phyloP scores from a whole-genome alignment of 1,140 invertebrate species.

The Panulirus ornatus region DNA sequence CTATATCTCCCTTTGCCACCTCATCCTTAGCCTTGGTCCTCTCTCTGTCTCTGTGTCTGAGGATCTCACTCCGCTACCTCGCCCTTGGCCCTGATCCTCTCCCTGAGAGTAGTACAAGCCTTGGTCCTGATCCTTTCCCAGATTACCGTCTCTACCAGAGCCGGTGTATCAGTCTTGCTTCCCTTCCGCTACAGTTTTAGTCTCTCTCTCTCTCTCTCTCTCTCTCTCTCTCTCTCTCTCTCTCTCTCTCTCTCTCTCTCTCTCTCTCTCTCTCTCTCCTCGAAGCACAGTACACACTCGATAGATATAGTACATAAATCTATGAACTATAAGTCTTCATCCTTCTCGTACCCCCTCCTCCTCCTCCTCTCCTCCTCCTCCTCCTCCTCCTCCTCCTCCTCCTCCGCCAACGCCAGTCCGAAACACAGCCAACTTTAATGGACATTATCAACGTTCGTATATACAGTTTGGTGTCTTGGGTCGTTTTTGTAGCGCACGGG shows the following conservation, averaged over 20 bases:
- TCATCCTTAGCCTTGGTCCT: neutral
- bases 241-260: neutral
- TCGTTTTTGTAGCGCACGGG: too few relatives aligned
- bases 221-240: neutral
- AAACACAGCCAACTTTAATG: too few relatives aligned
- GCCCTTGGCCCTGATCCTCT: neutral
- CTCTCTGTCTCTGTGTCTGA: neutral
- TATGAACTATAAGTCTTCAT: neutral
- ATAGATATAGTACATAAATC: too few relatives aligned
- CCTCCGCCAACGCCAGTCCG: neutral
- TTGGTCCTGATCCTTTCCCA: too few relatives aligned
- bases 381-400: neutral
- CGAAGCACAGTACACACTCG: too few relatives aligned
- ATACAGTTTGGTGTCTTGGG: too few relatives aligned
- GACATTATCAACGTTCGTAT: too few relatives aligned
- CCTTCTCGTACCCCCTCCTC: neutral
- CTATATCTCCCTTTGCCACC: too few relatives aligned
- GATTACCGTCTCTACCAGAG: neutral
- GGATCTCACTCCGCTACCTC: neutral
- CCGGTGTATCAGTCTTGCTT: neutral
- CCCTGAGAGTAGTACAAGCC: too few relatives aligned
- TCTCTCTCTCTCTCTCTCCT: conserved; percentile 21
- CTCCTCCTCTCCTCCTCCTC: neutral
- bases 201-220: neutral
- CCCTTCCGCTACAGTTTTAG: neutral